A percentile compares a stretch with the other conserved stretches of the same genome.
phyloP scores from a whole-genome alignment of 2,113 vertebrate species.

The Mellivora capensis region DNA sequence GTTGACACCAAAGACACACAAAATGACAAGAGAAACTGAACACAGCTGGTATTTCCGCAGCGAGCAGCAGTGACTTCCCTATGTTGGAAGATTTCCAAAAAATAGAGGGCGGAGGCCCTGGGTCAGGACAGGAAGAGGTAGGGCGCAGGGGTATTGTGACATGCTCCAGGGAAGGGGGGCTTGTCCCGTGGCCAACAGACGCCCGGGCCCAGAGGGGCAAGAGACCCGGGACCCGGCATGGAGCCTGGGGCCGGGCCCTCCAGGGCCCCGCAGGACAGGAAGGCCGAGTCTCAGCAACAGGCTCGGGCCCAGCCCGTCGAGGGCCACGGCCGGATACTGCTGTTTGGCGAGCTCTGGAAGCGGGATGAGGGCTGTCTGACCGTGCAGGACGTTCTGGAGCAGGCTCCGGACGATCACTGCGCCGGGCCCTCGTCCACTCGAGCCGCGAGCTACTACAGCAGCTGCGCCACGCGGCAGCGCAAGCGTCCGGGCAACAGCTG shows the following conservation, averaged over 20 bases:
- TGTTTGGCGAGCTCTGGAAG: constrained; percentile 27
- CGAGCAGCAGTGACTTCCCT: background rate
- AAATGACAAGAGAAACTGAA: background rate
- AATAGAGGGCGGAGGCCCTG: background rate
- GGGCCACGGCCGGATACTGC: constrained; percentile 38
- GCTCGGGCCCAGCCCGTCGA: background rate
- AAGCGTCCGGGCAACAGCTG: background rate
- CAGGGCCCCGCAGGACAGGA: accelerated
- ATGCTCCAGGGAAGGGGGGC: constrained; percentile 26
- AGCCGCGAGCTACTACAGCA: background rate
- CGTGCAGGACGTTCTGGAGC: background rate
- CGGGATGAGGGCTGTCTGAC: background rate
- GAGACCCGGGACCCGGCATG: constrained; percentile 2
- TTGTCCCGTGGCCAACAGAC: background rate
- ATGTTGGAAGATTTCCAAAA: background rate
- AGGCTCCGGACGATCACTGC: accelerated
- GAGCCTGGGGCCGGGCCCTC: background rate
- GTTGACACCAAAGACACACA: background rate
- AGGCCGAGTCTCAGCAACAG: background rate
- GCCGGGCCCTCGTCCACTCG: background rate
- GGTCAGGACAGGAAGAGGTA: background rate
- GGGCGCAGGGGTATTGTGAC: constrained; percentile 58
- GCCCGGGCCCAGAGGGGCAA: background rate
- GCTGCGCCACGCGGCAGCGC: background rate
- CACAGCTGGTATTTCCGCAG: accelerated